Conservation (phyloP, 2,113 vertebrate genomes). For the Calyptomena viridis region DNA sequence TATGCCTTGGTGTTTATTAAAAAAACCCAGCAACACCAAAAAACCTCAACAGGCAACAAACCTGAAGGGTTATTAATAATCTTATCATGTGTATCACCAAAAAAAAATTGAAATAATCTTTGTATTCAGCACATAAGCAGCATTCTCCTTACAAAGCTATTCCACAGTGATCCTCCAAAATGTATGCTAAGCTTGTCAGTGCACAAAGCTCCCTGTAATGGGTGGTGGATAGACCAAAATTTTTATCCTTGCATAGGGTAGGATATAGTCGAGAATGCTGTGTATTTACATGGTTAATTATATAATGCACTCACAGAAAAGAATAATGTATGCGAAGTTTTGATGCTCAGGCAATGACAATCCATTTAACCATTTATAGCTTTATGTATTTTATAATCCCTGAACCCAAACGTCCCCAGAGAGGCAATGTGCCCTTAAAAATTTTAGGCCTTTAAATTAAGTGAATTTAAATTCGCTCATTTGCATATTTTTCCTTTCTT, state of each 20-base stretch:
- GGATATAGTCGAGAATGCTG: not conserved
- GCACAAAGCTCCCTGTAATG: not conserved
- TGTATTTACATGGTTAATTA: not conserved
- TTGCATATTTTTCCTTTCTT: not conserved
- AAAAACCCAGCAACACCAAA: not conserved
- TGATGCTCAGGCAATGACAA: not conserved
- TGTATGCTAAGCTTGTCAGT: not conserved
- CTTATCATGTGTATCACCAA: not conserved
- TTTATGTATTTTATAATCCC: not conserved
- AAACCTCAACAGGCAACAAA: not conserved
- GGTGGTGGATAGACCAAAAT: not conserved
- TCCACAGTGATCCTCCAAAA: not conserved
- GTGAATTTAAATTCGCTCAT: not conserved
- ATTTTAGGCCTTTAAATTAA: constrained; percentile 5
- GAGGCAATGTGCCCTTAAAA: not conserved
- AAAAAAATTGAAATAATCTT: not conserved
- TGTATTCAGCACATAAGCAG: not conserved
- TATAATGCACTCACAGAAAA: not conserved
- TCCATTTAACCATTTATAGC: not conserved
- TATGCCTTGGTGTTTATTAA: not conserved
- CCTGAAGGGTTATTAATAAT: not conserved
- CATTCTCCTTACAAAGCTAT: not conserved
- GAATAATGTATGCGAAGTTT: not conserved
- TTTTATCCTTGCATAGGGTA: not conserved
- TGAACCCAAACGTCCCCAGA: not conserved